Evolutionary conservation across 37 sponge, comb jelly and placozoan species (phyloP).

Genomic region (Ianthella basta): DNA sequence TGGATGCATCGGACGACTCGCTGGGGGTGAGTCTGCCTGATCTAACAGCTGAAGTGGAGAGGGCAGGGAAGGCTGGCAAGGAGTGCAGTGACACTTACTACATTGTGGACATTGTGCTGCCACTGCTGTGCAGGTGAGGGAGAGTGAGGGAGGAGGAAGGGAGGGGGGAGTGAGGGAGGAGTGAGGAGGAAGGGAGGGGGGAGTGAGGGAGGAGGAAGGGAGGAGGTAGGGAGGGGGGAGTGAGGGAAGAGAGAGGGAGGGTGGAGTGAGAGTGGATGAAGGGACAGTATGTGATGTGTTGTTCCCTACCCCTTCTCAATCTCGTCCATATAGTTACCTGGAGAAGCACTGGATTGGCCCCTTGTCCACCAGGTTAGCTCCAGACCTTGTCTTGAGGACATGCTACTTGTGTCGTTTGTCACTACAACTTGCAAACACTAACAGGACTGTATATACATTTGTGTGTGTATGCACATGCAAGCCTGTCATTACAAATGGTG

Average conservation of each 20-base stretch:
- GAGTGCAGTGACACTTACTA: background rate
- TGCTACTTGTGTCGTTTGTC: too few relatives aligned
- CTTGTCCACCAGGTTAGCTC: background rate
- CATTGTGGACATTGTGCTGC: constrained; percentile 20
- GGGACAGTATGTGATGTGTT: too few relatives aligned
- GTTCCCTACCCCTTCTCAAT: background rate
- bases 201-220: too few relatives aligned
- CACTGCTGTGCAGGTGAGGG: constrained; percentile 46
- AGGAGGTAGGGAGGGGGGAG: constrained; percentile 19
- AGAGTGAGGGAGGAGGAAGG: background rate
- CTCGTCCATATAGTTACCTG: background rate
- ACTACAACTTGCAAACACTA: too few relatives aligned
- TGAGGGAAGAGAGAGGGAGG: background rate
- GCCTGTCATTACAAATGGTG: too few relatives aligned
- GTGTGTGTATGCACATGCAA: too few relatives aligned
- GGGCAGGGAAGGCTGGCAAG: background rate
- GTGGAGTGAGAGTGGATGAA: too few relatives aligned
- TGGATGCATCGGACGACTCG: background rate
- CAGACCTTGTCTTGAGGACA: too few relatives aligned
- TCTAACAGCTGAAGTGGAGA: background rate
- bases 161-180: too few relatives aligned
- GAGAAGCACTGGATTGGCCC: constrained; percentile 22
- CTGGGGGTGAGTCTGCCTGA: background rate
- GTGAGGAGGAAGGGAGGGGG: too few relatives aligned
- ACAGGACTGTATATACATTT: too few relatives aligned